Percentiles rank a stretch among this genome's conserved stretches.
Conservation (phyloP, 2,113 vertebrate genomes). For the Tricholaema leucomelas region DNA sequence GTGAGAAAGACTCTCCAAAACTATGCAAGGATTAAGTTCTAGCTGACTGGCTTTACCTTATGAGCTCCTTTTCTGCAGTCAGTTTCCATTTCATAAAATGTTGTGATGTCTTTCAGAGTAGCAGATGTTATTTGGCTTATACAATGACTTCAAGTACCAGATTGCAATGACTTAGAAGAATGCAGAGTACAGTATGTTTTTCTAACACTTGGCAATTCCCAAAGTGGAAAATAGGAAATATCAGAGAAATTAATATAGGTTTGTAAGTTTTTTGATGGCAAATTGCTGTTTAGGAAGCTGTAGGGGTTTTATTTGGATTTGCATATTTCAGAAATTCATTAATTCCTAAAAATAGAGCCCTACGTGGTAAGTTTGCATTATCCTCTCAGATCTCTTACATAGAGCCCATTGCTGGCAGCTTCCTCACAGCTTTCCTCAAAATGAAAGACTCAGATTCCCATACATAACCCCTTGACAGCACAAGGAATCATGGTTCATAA, state of each 20-base stretch:
- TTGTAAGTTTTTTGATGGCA: background rate
- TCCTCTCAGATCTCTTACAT: background rate
- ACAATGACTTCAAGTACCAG: slow-evolving; percentile 3
- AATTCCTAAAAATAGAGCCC: background rate
- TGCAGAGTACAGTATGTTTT: slow-evolving; percentile 37
- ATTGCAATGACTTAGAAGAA: slow-evolving; percentile 22
- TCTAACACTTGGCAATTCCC: slow-evolving; percentile 7
- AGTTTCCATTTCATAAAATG: background rate
- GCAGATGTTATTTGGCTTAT: slow-evolving; percentile 50
- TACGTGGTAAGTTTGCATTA: background rate
- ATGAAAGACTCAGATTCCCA: background rate
- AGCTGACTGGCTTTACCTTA: background rate
- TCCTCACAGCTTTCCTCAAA: background rate
- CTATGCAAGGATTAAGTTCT: rapidly evolving
- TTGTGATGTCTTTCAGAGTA: background rate
- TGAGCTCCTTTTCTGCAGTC: background rate
- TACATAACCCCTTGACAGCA: background rate
- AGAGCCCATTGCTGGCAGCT: background rate
- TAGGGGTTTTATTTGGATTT: background rate
- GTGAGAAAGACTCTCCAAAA: background rate
- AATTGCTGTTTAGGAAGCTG: background rate
- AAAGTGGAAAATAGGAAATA: background rate
- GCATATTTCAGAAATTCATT: background rate
- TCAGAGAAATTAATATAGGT: background rate
- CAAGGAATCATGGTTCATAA: background rate